These are phyloP conservation scores for Rhopalosiphum padi DNA, from an alignment of 1,140 invertebrate genomes.

Conservation along the genomic window DNA sequence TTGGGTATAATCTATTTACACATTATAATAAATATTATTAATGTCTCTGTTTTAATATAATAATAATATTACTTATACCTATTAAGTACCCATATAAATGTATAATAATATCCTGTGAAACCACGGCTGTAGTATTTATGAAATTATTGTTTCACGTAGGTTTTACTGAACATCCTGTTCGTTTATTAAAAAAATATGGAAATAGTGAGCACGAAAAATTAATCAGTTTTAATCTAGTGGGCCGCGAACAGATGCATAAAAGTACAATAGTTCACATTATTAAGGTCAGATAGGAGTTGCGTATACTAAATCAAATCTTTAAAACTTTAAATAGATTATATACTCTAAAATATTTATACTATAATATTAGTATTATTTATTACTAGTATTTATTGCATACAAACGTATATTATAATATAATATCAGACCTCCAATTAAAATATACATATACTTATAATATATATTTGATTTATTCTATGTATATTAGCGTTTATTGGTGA, in stretches of 20 bases:
- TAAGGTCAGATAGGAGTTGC: not conserved
- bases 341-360: not conserved
- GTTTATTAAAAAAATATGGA: not conserved
- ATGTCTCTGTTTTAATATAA: not conserved
- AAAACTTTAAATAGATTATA: not conserved
- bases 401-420: not conserved
- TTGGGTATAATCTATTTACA: too few species aligned
- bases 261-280: slow-evolving; percentile 33
- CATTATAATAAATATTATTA: too few species aligned
- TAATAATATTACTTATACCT: not conserved
- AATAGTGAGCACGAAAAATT: slow-evolving; percentile 32
- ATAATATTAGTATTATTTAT: not conserved
- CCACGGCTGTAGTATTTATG: not conserved
- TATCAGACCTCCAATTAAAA: not conserved
- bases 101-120: not conserved
- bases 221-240: slow-evolving; percentile 37
- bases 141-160: slow-evolving; percentile 16
- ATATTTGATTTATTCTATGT: not conserved
- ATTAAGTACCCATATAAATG: not conserved
- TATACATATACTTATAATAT: too few species aligned
- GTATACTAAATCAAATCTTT: not conserved
- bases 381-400: not conserved
- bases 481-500: not conserved
- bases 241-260: not conserved
- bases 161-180: not conserved